Percentiles rank a stretch among this genome's conserved stretches.
Conservation (phyloP, 30 jellyfish, hydroid and myxozoan species). For the Sanderia malayensis region DNA sequence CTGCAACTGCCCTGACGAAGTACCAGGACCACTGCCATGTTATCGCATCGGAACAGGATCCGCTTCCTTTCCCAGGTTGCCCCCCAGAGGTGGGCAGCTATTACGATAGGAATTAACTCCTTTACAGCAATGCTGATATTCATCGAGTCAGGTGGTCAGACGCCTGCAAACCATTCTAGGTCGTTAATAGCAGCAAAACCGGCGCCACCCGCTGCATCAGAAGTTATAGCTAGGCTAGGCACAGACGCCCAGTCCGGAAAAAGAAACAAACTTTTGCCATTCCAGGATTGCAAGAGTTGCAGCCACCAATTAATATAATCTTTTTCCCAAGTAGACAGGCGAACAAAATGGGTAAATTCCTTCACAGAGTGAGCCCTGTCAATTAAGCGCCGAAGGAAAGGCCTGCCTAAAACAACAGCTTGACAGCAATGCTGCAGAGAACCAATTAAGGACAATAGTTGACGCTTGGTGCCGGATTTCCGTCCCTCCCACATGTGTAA, state of each 20-base stretch:
- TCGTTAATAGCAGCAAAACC: slow-evolving; percentile 33
- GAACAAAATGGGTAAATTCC: slow-evolving; percentile 23
- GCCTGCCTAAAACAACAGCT: slow-evolving; percentile 53
- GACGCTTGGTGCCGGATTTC: slow-evolving; percentile 35
- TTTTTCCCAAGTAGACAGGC: slow-evolving; percentile 12
- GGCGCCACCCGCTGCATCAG: slow-evolving; percentile 21
- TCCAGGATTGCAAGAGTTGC: slow-evolving; percentile 47
- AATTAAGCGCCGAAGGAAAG: slow-evolving; percentile 26
- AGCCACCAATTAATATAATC: slow-evolving; percentile 64
- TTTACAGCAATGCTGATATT: slow-evolving; percentile 24
- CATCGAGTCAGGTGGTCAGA: slow-evolving; percentile 7
- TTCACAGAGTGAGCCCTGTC: slow-evolving; percentile 36
- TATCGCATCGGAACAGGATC: slow-evolving; percentile 25
- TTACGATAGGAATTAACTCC: slow-evolving; percentile 40
- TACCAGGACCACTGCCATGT: slow-evolving; percentile 15
- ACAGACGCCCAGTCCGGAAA: neutral
- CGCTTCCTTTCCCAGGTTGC: slow-evolving; percentile 20
- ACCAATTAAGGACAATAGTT: slow-evolving; percentile 58
- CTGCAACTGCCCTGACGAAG: neutral
- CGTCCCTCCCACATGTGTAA: slow-evolving; percentile 28
- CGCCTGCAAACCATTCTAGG: neutral
- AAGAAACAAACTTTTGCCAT: slow-evolving; percentile 54
- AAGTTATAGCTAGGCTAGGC: neutral
- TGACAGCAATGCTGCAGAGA: slow-evolving; percentile 59
- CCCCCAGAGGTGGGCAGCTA: slow-evolving; percentile 47